A percentile compares a stretch with the other conserved stretches of the same genome.
Conservation (phyloP, 2,113 vertebrate species). For the Lipotes vexillifer region DNA sequence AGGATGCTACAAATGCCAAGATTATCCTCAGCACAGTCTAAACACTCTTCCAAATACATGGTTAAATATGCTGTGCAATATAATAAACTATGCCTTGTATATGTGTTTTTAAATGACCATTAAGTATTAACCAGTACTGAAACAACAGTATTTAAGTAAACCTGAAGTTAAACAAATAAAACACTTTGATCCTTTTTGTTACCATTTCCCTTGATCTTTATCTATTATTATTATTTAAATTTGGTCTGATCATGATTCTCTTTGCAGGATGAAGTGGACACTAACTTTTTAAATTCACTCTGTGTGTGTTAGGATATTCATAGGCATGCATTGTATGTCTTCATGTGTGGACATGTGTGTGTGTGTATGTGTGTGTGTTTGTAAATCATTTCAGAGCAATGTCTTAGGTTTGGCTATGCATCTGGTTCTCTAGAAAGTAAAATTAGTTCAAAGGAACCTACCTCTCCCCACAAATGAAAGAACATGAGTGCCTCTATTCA, state of each 20-base stretch:
- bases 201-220: background rate
- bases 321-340: background rate
- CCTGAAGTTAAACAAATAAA: background rate
- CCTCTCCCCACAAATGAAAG: background rate
- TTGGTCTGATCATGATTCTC: background rate
- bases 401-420: background rate
- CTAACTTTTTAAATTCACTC: background rate
- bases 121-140: background rate
- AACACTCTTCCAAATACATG: background rate
- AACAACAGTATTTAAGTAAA: background rate
- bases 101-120: background rate
- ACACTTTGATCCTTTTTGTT: background rate
- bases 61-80: background rate
- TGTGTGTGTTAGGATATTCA: background rate
- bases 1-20: background rate
- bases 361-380: background rate
- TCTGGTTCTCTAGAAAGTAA: background rate
- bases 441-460: background rate
- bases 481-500: background rate
- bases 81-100: background rate
- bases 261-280: background rate
- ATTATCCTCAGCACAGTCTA: background rate
- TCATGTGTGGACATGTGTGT: background rate
- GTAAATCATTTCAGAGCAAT: background rate
- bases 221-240: background rate